A percentile compares a stretch with the other conserved stretches of the same genome.
phyloP scores from a whole-genome alignment of 2,888 invertebrate species.

The Pyrocoelia pectoralis region DNA sequence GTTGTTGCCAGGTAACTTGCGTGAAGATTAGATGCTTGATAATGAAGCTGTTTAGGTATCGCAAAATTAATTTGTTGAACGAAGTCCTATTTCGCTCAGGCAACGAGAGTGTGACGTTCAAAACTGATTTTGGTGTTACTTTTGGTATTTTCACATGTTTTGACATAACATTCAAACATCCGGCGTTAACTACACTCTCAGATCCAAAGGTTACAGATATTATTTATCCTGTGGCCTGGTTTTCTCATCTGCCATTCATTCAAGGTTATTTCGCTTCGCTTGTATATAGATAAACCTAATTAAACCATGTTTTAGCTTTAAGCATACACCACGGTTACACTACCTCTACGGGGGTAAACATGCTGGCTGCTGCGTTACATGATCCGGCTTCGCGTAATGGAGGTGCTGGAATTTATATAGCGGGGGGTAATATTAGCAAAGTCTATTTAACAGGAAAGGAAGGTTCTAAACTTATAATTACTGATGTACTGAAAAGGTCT shows the following conservation, averaged over 20 bases:
- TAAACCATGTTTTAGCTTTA: constrained; percentile 36
- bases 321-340: constrained; percentile 47
- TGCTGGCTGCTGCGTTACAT: constrained; percentile 43
- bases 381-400: constrained; percentile 37
- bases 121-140: constrained; percentile 78
- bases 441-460: constrained; percentile 32
- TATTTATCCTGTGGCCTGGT: constrained; percentile 80
- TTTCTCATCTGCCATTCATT: constrained; percentile 80
- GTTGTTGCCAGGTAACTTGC: constrained; percentile 70
- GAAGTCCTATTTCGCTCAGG: constrained; percentile 59
- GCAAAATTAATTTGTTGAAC: constrained; percentile 58
- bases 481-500: constrained; percentile 35
- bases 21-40: background rate
- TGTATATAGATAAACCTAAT: background rate
- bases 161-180: constrained; percentile 79
- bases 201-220: constrained; percentile 59
- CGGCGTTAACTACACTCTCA: constrained; percentile 63
- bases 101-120: constrained; percentile 67
- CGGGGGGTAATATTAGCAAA: constrained; percentile 36
- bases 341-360: constrained; percentile 42
- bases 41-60: constrained; percentile 46
- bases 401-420: constrained; percentile 45
- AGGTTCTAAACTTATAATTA: constrained; percentile 33
- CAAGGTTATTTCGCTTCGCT: no score
- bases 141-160: constrained; percentile 87